Conservation (phyloP, 2,797 vertebrate genomes). For the Prionace glauca region DNA sequence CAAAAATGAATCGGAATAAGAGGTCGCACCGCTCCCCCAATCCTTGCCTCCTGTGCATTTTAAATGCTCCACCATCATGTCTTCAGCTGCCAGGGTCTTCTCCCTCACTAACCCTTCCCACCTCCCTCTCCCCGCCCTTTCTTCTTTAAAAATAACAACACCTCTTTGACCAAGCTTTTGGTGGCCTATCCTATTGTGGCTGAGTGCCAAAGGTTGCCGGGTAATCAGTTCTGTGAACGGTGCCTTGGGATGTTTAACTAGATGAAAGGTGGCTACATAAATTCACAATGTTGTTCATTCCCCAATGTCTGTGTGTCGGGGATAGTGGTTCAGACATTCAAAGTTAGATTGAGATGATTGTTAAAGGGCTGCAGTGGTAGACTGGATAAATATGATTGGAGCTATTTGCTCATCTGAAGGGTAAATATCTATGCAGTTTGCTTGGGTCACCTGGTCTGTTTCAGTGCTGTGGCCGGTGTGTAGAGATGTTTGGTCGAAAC, state of each 20-base stretch:
- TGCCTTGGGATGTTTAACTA: not conserved
- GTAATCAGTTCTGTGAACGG: not conserved
- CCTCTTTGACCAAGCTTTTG: not conserved
- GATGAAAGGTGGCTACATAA: not conserved
- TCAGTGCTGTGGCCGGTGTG: not conserved
- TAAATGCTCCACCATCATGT: not conserved
- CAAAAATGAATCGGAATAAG: no score
- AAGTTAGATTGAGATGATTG: not conserved
- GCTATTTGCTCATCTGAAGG: not conserved
- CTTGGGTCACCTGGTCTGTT: not conserved
- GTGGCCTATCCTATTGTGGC: not conserved
- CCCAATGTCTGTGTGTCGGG: not conserved
- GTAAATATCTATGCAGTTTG: not conserved
- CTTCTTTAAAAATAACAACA: no score
- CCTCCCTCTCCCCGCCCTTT: no score
- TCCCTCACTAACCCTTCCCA: no score
- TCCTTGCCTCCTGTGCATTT: not conserved
- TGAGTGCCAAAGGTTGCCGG: not conserved
- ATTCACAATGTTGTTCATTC: not conserved
- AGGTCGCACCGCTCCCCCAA: not conserved
- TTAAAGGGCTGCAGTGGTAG: no score
- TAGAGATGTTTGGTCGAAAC: rapidly evolving
- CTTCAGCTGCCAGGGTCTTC: not conserved
- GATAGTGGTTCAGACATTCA: not conserved
- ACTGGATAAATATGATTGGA: not conserved